phyloP scores from a whole-genome alignment of 2,888 invertebrate genomes.

The Itoplectis maculator region DNA sequence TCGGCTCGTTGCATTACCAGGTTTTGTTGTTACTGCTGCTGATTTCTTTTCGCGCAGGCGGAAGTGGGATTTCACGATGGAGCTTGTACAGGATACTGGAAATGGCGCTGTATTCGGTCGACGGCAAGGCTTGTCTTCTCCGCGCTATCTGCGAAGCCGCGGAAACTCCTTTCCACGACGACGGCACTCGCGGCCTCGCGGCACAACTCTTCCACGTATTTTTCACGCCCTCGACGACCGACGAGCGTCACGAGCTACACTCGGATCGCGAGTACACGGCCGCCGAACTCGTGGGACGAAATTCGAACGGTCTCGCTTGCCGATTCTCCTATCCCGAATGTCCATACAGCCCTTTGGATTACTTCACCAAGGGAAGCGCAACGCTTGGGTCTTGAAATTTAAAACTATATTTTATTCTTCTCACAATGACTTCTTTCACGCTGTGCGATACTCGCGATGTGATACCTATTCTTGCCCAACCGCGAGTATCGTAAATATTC shows the following conservation, averaged over 20 bases:
- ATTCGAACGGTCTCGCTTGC: constrained; percentile 81
- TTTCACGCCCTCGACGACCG: constrained; percentile 90
- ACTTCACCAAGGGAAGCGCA: constrained; percentile 84
- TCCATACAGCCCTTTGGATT: constrained; percentile 86
- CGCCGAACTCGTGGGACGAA: constrained; percentile 86
- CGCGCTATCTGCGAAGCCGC: constrained; percentile 92
- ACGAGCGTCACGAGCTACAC: constrained; percentile 87
- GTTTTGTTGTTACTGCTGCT: background rate
- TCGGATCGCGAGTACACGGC: constrained; percentile 90
- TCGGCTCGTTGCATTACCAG: no score
- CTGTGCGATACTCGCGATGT: no score
- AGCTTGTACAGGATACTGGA: constrained; percentile 88
- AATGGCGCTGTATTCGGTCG: constrained; percentile 84
- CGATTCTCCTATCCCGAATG: constrained; percentile 87
- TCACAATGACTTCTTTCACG: background rate
- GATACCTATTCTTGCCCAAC: background rate
- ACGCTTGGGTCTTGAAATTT: background rate
- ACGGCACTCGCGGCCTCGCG: constrained; percentile 89
- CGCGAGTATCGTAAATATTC: background rate
- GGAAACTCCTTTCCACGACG: constrained; percentile 87
- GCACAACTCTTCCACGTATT: constrained; percentile 91
- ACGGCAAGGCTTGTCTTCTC: constrained; percentile 88
- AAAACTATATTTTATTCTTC: background rate
- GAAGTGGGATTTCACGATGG: constrained; percentile 84
- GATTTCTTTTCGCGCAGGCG: constrained; percentile 28